A percentile compares a stretch with the other conserved stretches of the same genome.
Evolutionary conservation across 2,113 vertebrate species (phyloP).

Genomic region (Apistogramma diplotaenia): DNA sequence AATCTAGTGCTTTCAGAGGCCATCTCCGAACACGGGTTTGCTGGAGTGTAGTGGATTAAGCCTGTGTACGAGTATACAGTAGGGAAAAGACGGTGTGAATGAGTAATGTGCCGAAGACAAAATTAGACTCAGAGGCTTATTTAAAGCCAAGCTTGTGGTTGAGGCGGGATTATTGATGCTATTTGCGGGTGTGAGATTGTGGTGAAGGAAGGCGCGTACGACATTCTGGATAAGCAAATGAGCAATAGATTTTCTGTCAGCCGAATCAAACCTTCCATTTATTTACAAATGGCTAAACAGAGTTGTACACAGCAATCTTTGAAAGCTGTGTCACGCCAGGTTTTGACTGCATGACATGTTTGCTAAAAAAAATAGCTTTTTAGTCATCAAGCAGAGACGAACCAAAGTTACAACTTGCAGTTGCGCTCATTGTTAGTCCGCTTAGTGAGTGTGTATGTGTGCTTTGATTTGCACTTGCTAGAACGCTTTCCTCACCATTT

Average conservation of each 20-base stretch:
- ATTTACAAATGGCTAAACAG: background rate
- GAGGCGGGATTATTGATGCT: slow-evolving; percentile 4
- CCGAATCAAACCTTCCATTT: background rate
- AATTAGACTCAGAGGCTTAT: slow-evolving; percentile 11
- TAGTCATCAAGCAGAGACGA: background rate
- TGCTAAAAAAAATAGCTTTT: background rate
- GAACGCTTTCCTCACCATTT: background rate
- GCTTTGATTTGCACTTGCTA: background rate
- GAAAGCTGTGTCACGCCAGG: background rate
- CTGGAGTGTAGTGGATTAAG: slow-evolving; percentile 37
- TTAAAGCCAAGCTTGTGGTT: background rate
- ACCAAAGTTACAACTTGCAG: background rate
- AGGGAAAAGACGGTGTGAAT: background rate
- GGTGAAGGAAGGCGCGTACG: background rate
- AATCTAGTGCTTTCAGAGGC: slow-evolving; percentile 20
- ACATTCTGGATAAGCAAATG: background rate
- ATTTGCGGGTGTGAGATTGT: background rate
- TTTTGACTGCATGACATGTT: background rate
- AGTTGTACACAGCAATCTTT: background rate
- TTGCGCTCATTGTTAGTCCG: background rate
- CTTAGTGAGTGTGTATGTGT: background rate
- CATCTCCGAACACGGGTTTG: slow-evolving; percentile 37
- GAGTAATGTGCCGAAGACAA: slow-evolving; percentile 12
- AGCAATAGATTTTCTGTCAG: background rate
- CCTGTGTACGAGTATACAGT: background rate